Conservation (phyloP, 2,888 invertebrate genomes). For the Geotrupes spiniger region DNA sequence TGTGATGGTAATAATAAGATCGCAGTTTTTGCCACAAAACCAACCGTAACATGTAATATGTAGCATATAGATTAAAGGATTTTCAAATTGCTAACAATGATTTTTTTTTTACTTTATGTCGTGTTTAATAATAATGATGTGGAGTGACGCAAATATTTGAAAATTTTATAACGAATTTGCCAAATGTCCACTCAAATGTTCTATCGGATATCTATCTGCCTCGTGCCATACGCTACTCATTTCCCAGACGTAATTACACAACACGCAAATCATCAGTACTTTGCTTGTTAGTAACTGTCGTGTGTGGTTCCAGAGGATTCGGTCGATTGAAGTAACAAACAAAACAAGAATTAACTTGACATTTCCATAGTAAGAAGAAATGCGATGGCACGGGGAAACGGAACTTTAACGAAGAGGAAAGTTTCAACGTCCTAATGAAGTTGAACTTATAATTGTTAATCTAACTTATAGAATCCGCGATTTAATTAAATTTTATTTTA, state of each 20-base stretch:
- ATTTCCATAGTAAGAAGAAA: not conserved
- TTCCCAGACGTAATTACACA: not conserved
- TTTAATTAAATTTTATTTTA: conserved; percentile 7
- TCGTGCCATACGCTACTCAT: not conserved
- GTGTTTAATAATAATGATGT: no score
- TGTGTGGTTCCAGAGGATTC: not conserved
- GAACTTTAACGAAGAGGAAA: conserved; percentile 4
- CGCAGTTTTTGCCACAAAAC: no score
- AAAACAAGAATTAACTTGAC: not conserved
- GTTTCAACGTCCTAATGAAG: conserved; percentile 3
- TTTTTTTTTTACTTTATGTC: no score
- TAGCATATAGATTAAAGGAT: no score
- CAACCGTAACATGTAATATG: no score
- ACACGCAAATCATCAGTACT: not conserved
- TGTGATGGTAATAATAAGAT: no score
- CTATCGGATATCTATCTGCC: no score
- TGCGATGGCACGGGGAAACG: not conserved
- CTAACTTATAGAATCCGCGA: conserved; percentile 7
- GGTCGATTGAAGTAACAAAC: not conserved
- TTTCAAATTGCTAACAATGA: no score
- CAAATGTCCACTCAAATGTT: no score
- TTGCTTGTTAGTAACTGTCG: conserved; percentile 2
- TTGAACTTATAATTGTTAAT: conserved; percentile 6
- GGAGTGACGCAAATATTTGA: no score
- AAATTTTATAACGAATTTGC: no score